Evolutionary conservation across 2,113 vertebrate species (phyloP), one percentile per base, ranked within the genome.

Genomic region (Himantopus leucocephalus): DNA sequence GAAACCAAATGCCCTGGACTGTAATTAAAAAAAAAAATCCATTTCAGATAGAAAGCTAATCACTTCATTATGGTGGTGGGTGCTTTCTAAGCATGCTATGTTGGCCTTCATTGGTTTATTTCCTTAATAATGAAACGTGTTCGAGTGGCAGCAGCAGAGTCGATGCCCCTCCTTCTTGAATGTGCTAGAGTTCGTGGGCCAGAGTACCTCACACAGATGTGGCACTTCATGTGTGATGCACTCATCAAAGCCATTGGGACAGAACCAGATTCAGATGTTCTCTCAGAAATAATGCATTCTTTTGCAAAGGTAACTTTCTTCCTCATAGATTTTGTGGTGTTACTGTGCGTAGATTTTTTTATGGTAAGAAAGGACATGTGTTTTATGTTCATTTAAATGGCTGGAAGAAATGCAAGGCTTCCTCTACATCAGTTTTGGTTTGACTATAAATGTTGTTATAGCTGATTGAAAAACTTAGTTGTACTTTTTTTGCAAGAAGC

Each of bases 161-260:
- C 99, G 1, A 99, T 99, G 99, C 99, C 99, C 22, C 98, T 99
- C 43, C 98, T 99, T 41, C 97, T 99, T 41, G 99, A 99, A 94
- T 99, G 99, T 45, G 99, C 99, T 0, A 96, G 99, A 73, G 99
- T 99, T 6, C 98, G 99, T 48, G 99, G 99, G 4, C 99, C 99
- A 0, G 99, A 99, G 62, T 99, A 99, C 86, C 99, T 99, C 81
- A 99, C 99, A 0, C 99, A 99, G 97, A 99, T 99, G 99, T 99
- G 99, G 99, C 99, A 99, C 97, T 99, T 99, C 97, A 99, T 99
- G 99, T 99, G 99, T 47, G 99, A 99, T 55, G 99, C 99, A 0
- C 98, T 99, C 70, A 99, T 99, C 98, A 99, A 99, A 98, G 98
- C 99, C 79, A 99, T 99, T 52, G 99, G 99, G 60, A 99, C 99